phyloP scores from a whole-genome alignment of 2,113 vertebrate genomes.

The Lagopus leucura region DNA sequence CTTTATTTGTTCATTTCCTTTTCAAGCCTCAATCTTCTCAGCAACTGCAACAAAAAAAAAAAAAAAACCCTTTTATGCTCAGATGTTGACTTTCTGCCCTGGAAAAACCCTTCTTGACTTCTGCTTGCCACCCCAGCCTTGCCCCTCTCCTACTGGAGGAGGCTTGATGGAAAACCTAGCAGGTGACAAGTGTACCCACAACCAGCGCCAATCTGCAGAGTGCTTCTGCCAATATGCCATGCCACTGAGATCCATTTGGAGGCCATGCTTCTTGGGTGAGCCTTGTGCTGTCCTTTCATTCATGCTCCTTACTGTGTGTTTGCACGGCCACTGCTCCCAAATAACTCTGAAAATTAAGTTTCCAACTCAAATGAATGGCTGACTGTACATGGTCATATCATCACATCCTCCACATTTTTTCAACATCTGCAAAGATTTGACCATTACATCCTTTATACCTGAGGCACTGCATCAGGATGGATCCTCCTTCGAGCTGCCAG shows the following conservation, averaged over 20 bases:
- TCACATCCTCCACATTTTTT: not conserved
- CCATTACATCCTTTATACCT: not conserved
- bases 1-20: not conserved
- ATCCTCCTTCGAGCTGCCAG: not conserved
- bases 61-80: not conserved
- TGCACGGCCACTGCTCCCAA: not conserved
- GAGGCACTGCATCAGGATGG: not conserved
- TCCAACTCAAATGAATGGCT: not conserved
- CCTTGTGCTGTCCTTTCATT: not conserved
- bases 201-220: rapidly evolving
- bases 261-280: not conserved
- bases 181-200: not conserved
- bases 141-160: not conserved
- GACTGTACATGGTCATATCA: not conserved
- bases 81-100: not conserved
- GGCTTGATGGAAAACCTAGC: not conserved
- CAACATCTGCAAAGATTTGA: not conserved
- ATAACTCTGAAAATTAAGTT: not conserved
- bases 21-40: not conserved
- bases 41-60: not conserved
- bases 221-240: not conserved
- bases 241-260: rapidly evolving
- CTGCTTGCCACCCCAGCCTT: not conserved
- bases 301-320: not conserved
- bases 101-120: not conserved